A percentile compares a stretch with the other conserved stretches of the same genome.
phyloP scores from a whole-genome alignment of 2,113 vertebrate genomes.

The Empidonax alnorum region DNA sequence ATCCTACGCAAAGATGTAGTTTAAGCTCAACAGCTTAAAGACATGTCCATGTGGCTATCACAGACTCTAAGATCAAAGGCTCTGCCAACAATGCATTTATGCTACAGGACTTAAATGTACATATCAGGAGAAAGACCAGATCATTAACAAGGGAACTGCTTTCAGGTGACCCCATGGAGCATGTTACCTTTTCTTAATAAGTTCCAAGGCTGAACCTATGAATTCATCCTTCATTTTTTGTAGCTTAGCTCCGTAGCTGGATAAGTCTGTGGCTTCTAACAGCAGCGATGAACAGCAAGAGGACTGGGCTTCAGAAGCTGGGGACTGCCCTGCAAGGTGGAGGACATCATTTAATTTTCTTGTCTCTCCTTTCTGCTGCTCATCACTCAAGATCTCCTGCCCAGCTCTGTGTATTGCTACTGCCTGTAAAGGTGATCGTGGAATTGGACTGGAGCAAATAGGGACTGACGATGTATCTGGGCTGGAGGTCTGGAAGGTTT shows the following conservation, averaged over 20 bases:
- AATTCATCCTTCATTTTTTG: conserved; percentile 90
- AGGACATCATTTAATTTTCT: conserved; percentile 42
- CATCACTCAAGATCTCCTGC: conserved; percentile 25
- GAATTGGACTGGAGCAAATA: conserved; percentile 82
- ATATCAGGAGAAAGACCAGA: not conserved
- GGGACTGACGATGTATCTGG: conserved; percentile 16
- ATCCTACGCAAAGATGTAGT: not conserved
- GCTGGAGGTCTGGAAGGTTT: not conserved
- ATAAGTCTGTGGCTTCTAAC: conserved; percentile 85
- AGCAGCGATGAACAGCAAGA: conserved; percentile 88
- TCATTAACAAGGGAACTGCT: not conserved
- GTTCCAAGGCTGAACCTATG: conserved; percentile 87
- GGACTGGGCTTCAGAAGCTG: conserved; percentile 77
- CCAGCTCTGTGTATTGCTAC: conserved; percentile 44
- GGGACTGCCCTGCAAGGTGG: conserved; percentile 69
- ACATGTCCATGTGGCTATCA: not conserved
- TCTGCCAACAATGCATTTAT: not conserved
- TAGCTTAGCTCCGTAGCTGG: conserved; percentile 88
- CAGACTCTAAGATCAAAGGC: not conserved
- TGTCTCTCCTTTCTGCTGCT: conserved; percentile 36
- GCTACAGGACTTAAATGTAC: not conserved
- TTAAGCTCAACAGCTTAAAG: conserved; percentile 18
- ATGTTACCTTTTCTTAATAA: conserved; percentile 91
- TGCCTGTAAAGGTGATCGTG: conserved; percentile 79
- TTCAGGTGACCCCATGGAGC: conserved; percentile 10